These are phyloP conservation scores for Tetragonisca angustula DNA, from an alignment of 2,888 invertebrate species.

Conservation along the genomic window DNA sequence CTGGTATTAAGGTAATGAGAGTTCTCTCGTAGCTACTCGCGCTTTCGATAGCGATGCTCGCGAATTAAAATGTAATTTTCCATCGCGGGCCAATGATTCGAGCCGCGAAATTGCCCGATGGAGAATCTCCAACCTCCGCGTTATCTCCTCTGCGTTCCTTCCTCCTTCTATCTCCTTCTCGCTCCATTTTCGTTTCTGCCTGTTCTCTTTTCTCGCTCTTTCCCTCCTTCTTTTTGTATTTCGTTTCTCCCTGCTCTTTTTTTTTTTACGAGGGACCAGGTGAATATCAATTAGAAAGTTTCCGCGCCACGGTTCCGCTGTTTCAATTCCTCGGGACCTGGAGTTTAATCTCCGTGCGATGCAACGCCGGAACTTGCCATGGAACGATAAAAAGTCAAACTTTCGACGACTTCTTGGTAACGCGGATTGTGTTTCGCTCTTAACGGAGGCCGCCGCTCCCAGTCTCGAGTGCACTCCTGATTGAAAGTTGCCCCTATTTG, in stretches of 20 bases:
- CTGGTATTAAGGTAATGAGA: constrained; percentile 67
- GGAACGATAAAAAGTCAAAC: constrained; percentile 48
- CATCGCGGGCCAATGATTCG: constrained; percentile 52
- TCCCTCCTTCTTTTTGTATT: neutral
- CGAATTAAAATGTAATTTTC: constrained; percentile 64
- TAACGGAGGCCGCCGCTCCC: constrained; percentile 2
- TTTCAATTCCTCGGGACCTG: constrained; percentile 44
- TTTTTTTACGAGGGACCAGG: constrained; percentile 9
- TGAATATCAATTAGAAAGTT: constrained; percentile 61
- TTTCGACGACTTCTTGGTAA: constrained; percentile 54
- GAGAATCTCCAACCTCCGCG: constrained; percentile 14
- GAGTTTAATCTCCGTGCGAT: constrained; percentile 50
- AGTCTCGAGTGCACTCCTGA: constrained; percentile 38
- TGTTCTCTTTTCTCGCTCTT: no score
- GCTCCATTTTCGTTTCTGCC: neutral
- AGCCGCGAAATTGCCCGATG: constrained; percentile 49
- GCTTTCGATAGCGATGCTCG: constrained; percentile 37
- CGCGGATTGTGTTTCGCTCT: constrained; percentile 54
- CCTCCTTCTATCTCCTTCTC: neutral
- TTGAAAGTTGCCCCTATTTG: constrained; percentile 53
- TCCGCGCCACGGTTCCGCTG: constrained; percentile 35
- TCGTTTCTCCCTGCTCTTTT: neutral
- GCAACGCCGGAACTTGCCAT: constrained; percentile 39
- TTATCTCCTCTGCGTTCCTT: neutral
- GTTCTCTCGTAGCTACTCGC: constrained; percentile 39